These are phyloP conservation scores for Aphelenchoides avenae DNA, from an alignment of 1,140 invertebrate genomes.

Conservation along the genomic window DNA sequence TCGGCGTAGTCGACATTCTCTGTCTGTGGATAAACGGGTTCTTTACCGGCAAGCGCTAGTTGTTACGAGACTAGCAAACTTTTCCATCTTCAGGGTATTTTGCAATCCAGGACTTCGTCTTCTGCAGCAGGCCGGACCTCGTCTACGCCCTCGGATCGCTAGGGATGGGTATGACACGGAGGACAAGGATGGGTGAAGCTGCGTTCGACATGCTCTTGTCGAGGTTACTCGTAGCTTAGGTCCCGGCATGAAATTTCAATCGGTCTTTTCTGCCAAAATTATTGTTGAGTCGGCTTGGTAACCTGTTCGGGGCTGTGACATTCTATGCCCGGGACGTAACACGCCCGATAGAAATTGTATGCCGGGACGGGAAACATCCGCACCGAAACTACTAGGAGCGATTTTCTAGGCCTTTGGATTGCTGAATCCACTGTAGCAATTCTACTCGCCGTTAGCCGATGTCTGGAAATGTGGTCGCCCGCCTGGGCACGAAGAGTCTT, in stretches of 20 bases:
- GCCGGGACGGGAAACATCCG: neutral
- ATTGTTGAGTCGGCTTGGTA: no score
- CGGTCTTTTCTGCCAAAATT: no score
- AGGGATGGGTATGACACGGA: neutral
- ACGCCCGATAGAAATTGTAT: no score
- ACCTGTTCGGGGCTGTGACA: no score
- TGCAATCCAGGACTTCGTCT: constrained; percentile 4
- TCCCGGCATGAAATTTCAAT: no score
- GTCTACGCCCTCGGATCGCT: constrained; percentile 2
- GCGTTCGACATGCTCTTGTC: no score
- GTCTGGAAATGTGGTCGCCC: constrained; percentile 9
- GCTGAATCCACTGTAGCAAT: constrained; percentile 13
- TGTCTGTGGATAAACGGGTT: no score
- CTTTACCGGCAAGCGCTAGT: neutral
- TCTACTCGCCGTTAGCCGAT: constrained; percentile 11
- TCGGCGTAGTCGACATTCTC: neutral
- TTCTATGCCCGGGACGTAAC: no score
- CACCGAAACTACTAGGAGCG: neutral
- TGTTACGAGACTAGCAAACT: neutral
- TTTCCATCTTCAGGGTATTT: neutral
- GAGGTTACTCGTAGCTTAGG: no score
- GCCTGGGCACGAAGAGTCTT: no score
- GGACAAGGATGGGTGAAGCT: no score
- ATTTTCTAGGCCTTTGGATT: constrained; percentile 6
- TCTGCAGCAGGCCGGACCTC: neutral